Percentiles rank a stretch among this genome's conserved stretches.
Conservation (phyloP, 2,888 invertebrate species). For the Amphipyra berbera region DNA sequence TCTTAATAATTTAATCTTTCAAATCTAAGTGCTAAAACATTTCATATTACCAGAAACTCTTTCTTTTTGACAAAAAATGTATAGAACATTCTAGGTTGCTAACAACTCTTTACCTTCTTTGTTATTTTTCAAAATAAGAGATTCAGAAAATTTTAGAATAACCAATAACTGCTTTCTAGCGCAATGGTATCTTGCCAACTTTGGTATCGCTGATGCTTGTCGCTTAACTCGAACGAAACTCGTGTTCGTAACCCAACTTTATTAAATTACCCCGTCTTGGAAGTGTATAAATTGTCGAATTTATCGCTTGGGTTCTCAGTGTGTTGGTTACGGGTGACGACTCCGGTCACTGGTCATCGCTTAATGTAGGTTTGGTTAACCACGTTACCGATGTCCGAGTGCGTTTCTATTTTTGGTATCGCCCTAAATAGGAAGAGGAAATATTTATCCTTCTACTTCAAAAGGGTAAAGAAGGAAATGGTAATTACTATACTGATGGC, state of each 20-base stretch:
- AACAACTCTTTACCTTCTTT: conserved; percentile 11
- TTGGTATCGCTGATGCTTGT: conserved; percentile 43
- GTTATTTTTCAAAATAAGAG: conserved; percentile 5
- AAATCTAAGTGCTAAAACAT: no score
- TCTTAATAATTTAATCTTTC: no score
- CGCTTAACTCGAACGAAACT: conserved; percentile 47
- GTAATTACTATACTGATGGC: no score
- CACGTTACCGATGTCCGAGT: conserved; percentile 13
- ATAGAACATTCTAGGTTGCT: conserved; percentile 8
- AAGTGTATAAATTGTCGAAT: conserved; percentile 79
- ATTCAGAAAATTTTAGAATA: conserved; percentile 12
- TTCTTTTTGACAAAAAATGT: not conserved
- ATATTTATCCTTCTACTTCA: not conserved
- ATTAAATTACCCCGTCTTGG: conserved; percentile 75
- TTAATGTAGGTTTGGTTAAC: conserved; percentile 41
- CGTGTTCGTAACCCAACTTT: conserved; percentile 67
- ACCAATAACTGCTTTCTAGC: conserved; percentile 10
- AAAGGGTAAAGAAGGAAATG: no score
- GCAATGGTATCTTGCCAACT: conserved; percentile 9
- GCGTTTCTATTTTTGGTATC: conserved; percentile 4
- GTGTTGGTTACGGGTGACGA: conserved; percentile 52
- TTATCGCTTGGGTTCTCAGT: conserved; percentile 66
- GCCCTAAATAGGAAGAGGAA: conserved; percentile 7
- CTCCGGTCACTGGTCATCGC: conserved; percentile 60
- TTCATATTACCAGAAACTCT: conserved; percentile 4